Evolutionary conservation across 53 echinoderm and acorn worm genomes (phyloP), one percentile per base, ranked within the genome.

Genomic region (Henricia sp.): DNA sequence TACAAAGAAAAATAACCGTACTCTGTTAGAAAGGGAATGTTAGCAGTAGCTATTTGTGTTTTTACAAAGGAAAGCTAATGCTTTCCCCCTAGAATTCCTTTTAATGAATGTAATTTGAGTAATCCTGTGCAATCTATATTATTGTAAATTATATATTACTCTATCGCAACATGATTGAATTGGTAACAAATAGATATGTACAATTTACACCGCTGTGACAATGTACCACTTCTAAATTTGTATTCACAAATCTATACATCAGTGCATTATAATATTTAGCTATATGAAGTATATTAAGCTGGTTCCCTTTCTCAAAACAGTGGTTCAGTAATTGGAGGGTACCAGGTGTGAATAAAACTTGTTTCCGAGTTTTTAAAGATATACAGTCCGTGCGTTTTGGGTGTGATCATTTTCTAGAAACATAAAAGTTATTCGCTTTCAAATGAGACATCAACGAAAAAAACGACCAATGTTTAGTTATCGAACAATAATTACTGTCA

Each of bases 151-250:
- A 78, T 78, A 78, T 78, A 78, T 78, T 78, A 78, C 46, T 78
- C 78, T 78, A 60, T 78, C 33, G 27, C 26, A 63, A 78, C 64
- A 26, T 46, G 60, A 78, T 60, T 63, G 55, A 46, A 37, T 21
- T 55, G 56, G 27, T 38, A 75, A 75, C 74, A 55, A 56, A 78
- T 78, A 62, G 63, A 59, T 78, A 78, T 78, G 8, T 78, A 78
- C 78, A 78, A 44, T 75, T 62, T 51, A 37, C 33, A 37, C 12
- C 24, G 44, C 19, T 60, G 46, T 42, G 27, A 60, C 34, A 44
- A 60, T 77, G 48, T 44, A 29, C 62, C 48, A 50, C 1, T 28
- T 60, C 57, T 38, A 59, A 62, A 72, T 60, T 43, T 52, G n/a
- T 72, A 34, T 67, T 32, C 62, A 60, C 62, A 60, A n/a, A 9